A percentile compares a stretch with the other conserved stretches of the same genome.
Conservation (phyloP, 2,113 vertebrate species). For the Peromyscus californicus region DNA sequence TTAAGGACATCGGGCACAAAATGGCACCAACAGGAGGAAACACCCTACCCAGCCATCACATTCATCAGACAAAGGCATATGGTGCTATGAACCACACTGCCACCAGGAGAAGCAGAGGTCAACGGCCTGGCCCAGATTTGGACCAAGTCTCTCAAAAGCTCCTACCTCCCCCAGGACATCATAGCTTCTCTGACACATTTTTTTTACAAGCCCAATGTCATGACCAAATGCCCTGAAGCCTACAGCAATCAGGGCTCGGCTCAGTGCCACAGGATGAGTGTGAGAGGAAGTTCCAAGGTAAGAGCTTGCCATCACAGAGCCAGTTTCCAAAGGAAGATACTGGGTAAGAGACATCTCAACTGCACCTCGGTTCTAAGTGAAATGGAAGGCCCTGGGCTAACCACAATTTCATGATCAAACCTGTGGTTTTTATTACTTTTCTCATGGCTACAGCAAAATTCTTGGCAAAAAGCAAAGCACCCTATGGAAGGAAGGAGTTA, state of each 20-base stretch:
- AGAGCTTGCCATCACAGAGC: neutral
- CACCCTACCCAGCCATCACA: accelerated
- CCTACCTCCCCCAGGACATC: neutral
- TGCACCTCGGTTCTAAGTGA: neutral
- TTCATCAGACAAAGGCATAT: accelerated
- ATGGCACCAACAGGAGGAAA: neutral
- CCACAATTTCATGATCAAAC: neutral
- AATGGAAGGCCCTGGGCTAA: neutral
- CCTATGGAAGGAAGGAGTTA: neutral
- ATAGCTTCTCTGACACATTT: accelerated
- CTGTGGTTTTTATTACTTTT: too few species aligned
- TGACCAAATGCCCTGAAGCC: neutral
- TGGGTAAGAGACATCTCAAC: neutral
- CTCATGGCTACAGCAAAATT: neutral
- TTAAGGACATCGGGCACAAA: neutral
- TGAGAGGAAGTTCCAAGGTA: accelerated
- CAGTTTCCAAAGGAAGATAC: neutral
- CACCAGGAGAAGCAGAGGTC: neutral
- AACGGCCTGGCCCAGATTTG: neutral
- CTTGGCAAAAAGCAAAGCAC: neutral
- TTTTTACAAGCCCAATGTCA: neutral
- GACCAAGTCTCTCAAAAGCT: neutral
- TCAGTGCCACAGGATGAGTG: too few species aligned
- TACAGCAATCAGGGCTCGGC: accelerated
- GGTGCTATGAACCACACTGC: neutral